phyloP scores from a whole-genome alignment of 64 coral and sea anemone species.

The Porites lutea region DNA sequence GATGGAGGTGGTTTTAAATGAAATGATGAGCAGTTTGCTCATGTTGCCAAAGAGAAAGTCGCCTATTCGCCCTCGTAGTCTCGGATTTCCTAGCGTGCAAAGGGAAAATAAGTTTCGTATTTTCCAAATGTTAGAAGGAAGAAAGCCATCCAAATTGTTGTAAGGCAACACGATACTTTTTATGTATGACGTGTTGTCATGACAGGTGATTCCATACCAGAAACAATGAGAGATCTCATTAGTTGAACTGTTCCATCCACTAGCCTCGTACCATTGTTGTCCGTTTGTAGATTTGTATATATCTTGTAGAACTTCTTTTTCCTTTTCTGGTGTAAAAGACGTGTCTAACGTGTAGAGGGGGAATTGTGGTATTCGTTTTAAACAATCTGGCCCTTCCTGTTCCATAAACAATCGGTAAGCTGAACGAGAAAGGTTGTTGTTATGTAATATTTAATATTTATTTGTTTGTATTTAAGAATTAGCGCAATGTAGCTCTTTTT shows the following conservation, averaged over 20 bases:
- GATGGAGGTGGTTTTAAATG: background rate
- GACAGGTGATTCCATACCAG: conserved; percentile 25
- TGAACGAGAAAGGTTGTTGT: background rate
- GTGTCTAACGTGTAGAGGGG: background rate
- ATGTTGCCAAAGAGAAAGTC: conserved; percentile 32
- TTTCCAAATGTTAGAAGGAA: conserved; percentile 23
- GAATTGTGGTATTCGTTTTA: background rate
- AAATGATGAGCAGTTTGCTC: background rate
- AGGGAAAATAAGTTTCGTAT: conserved; percentile 6
- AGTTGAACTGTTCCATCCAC: conserved; percentile 24
- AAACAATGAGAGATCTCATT: background rate
- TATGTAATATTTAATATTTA: no score
- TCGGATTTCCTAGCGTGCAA: background rate
- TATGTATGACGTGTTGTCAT: background rate
- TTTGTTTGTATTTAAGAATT: no score
- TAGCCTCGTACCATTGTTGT: conserved; percentile 10
- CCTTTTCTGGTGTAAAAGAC: background rate
- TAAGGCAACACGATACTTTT: conserved; percentile 19
- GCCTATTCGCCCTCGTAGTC: background rate
- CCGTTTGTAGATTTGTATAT: conserved; percentile 40
- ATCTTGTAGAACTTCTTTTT: conserved; percentile 38
- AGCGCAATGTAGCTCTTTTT: no score
- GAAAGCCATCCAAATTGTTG: conserved; percentile 10
- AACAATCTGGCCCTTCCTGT: background rate
- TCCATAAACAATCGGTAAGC: background rate